Evolutionary conservation across 2,113 vertebrate species (phyloP), one percentile per base, ranked within the genome.

Genomic region (Planiliza haematocheilus): DNA sequence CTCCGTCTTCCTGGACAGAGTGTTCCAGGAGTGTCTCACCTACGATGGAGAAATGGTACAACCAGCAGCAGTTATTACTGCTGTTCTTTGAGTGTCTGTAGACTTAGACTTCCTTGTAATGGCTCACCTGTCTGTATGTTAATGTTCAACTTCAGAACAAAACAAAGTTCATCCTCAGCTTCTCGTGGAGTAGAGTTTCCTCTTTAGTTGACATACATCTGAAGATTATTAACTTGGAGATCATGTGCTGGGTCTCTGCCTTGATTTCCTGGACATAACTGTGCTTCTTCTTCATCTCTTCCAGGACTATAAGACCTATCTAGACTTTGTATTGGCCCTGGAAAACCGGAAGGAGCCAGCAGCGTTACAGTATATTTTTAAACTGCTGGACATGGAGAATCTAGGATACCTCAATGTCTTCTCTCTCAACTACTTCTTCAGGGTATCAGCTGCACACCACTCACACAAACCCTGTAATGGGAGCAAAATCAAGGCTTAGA

Each of bases 321-420:
- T 99, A 72, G 97, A 99, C 86, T 99, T 99, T 91, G 98, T 99
- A 42, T 92, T 99, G 88, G 98, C 97, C 39, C 93, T 99, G 93
- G 97, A 99, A 91, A 99, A 99, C 93, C 93, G 97, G 89, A 99
- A 99, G 88, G 97, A 99, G 80, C 98, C 98, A 17, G 97, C 97
- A 48, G 98, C 97, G 9, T 89, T 99, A 60, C 98, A 99, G 42
- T 99, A 99, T 83, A 97, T 99, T 84, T 98, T 98, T 86, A 99
- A 99, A 91, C 94, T 99, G 84, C 92, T 99, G 88, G 98, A 99
- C 90, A 98, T 98, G 91, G 96, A 97, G 91, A 99, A 98, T 92
- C 96, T 93, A 90, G 97, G 97, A 79, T 94, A 95, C 91, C 94
- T 99, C 86, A 98, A 97, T 76, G 96, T 99, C 78, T 99, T 99